Percentiles rank a stretch among this genome's conserved stretches.
Evolutionary conservation across 2,113 vertebrate species (phyloP).

Genomic region (Carollia perspicillata): DNA sequence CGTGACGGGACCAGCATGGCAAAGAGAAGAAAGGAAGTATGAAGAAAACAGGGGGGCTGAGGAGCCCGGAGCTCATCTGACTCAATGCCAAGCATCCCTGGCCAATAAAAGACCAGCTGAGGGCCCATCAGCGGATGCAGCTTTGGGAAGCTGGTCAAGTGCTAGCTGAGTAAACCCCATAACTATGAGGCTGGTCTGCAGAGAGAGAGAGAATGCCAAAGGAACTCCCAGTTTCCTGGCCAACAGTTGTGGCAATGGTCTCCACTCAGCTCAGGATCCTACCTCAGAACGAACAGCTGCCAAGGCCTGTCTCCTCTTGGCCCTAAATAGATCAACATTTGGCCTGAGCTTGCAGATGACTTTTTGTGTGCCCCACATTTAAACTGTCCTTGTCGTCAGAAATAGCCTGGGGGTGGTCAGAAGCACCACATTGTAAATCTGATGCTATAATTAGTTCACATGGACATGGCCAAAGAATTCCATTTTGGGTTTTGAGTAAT

Average conservation of each 20-base stretch:
- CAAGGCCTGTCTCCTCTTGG: background rate
- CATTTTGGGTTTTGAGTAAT: conserved; percentile 35
- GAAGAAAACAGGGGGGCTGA: background rate
- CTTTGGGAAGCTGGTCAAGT: background rate
- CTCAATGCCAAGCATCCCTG: background rate
- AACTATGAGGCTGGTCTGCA: background rate
- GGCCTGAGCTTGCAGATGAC: conserved; percentile 38
- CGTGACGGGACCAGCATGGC: accelerated
- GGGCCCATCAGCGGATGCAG: background rate
- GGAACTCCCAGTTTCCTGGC: background rate
- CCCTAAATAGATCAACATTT: conserved; percentile 39
- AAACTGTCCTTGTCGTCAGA: conserved; percentile 49
- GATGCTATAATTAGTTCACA: conserved; percentile 35
- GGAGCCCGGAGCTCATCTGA: background rate
- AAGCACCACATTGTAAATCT: conserved; percentile 24
- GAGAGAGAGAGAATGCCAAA: background rate
- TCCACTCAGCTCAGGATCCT: background rate
- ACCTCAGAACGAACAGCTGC: background rate
- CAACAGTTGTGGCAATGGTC: accelerated
- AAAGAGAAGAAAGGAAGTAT: background rate
- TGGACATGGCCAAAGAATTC: background rate
- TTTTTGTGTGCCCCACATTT: conserved; percentile 37
- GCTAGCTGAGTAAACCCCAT: background rate
- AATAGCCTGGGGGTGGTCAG: conserved; percentile 53
- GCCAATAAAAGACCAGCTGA: background rate